Percentiles rank a stretch among this genome's conserved stretches.
These are phyloP conservation scores for Lethenteron reissneri DNA, from an alignment of 2,113 vertebrate genomes.

Conservation along the genomic window DNA sequence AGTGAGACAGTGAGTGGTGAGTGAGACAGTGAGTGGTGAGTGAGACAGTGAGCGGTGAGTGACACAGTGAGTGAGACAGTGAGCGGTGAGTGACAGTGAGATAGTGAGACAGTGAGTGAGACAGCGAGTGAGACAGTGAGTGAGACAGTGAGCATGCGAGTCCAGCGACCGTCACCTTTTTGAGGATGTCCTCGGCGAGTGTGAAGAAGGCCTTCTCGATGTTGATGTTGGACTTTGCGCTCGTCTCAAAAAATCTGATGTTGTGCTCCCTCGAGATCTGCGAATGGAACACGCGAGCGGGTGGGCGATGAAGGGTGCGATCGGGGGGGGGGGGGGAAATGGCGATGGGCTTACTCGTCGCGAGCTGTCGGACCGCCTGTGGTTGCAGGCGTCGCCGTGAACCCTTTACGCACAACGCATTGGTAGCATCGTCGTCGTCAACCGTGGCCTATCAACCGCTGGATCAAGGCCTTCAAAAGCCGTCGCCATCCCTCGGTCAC, in stretches of 20 bases:
- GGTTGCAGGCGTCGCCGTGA: no score
- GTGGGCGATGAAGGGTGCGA: no score
- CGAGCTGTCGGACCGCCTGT: no score
- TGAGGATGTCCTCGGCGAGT: conserved; percentile 22
- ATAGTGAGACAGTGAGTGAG: neutral
- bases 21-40: neutral
- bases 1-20: neutral
- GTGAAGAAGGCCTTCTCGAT: conserved; percentile 26
- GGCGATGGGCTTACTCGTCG: no score
- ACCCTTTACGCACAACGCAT: no score
- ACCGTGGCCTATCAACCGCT: no score
- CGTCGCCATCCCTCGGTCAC: no score
- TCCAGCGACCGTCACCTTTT: conserved; percentile 18
- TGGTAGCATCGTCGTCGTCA: no score
- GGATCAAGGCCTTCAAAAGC: no score
- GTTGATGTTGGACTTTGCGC: conserved; percentile 41
- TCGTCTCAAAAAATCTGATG: conserved; percentile 79
- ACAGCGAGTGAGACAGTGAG: neutral
- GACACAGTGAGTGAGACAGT: neutral
- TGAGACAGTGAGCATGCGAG: neutral
- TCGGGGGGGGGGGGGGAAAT: no score
- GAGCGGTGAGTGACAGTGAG: neutral
- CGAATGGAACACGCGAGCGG: conserved; percentile 13
- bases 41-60: neutral
- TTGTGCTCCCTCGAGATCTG: conserved; percentile 63